Conservation (phyloP, 2,888 invertebrate species). For the Plebejus melissa region DNA sequence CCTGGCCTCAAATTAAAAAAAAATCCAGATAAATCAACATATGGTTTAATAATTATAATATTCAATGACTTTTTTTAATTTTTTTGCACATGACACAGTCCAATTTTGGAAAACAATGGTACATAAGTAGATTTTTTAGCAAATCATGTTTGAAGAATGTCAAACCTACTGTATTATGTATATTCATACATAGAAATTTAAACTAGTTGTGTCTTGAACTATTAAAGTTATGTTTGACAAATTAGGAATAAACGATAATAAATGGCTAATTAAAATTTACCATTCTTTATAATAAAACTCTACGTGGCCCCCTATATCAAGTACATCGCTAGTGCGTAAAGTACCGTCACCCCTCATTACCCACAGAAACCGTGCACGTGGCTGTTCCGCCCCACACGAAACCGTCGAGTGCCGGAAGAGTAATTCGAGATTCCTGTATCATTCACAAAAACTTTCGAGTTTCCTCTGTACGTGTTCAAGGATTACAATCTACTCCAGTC, state of each 20-base stretch:
- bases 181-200: too few relatives aligned
- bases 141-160: neutral
- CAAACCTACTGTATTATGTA: neutral
- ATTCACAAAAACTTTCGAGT: constrained; percentile 12
- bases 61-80: neutral
- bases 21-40: constrained; percentile 22
- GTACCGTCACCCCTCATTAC: constrained; percentile 35
- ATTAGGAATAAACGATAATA: too few relatives aligned
- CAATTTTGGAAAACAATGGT: neutral
- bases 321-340: neutral
- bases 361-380: constrained; percentile 44
- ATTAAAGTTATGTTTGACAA: too few relatives aligned
- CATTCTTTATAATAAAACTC: neutral
- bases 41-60: constrained; percentile 28
- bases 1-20: constrained; percentile 23
- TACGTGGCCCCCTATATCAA: neutral
- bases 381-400: constrained; percentile 33
- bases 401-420: constrained; percentile 18
- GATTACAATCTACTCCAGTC: neutral
- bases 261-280: neutral
- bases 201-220: too few relatives aligned
- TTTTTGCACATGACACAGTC: neutral
- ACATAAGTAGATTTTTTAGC: neutral
- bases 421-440: constrained; percentile 19
- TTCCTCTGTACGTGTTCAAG: constrained; percentile 11